Conservation (phyloP, 2,888 invertebrate genomes). For the Mimas tiliae region DNA sequence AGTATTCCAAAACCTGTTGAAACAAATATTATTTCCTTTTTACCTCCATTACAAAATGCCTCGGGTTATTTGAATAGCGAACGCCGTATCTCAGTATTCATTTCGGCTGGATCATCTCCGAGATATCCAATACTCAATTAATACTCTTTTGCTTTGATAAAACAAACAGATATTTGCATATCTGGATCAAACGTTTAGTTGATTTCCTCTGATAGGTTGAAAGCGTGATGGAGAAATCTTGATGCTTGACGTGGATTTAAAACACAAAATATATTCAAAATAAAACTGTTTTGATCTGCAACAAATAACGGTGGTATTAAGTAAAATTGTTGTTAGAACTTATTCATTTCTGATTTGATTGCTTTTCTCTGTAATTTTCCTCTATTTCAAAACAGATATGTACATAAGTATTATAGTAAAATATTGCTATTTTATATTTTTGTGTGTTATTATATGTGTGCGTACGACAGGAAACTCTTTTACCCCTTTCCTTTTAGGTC, state of each 20-base stretch:
- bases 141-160: constrained; percentile 72
- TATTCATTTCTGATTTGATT: too few species aligned
- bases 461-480: too few species aligned
- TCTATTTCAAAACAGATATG: too few species aligned
- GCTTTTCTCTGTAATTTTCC: too few species aligned
- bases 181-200: constrained; percentile 61
- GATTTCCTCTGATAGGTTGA: constrained; percentile 47
- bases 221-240: constrained; percentile 45
- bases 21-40: not conserved
- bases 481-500: too few species aligned
- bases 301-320: too few species aligned
- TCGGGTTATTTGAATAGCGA: constrained; percentile 78
- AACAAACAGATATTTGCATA: constrained; percentile 82
- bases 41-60: constrained; percentile 43
- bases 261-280: constrained; percentile 24
- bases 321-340: too few species aligned
- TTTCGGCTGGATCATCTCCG: constrained; percentile 66
- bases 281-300: too few species aligned
- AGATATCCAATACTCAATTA: constrained; percentile 73
- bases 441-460: too few species aligned
- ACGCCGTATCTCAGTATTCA: constrained; percentile 75
- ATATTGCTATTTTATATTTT: too few species aligned
- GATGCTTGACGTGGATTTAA: constrained; percentile 48
- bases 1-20: constrained; percentile 1
- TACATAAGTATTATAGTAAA: too few species aligned